Evolutionary conservation across 2,888 invertebrate genomes (phyloP).

Genomic region (Standfussiana lucernea): DNA sequence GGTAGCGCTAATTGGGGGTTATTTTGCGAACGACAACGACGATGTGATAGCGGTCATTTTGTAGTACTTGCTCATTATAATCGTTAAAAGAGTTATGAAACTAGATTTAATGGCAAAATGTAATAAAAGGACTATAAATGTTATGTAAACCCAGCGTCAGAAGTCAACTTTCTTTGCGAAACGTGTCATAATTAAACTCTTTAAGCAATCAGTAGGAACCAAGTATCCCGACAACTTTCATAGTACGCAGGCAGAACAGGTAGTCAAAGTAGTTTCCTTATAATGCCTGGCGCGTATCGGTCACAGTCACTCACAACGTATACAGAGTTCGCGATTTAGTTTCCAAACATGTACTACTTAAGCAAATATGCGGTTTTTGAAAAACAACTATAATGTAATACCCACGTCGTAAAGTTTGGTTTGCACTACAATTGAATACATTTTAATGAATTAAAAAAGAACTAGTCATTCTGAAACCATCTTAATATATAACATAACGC

Average conservation of each 20-base stretch:
- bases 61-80: conserved; percentile 12
- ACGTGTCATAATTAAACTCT: conserved; percentile 31
- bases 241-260: conserved; percentile 36
- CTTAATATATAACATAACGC: too few species aligned
- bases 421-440: too few species aligned
- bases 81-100: neutral
- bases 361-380: neutral
- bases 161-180: conserved; percentile 45
- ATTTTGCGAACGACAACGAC: conserved; percentile 26
- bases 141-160: neutral
- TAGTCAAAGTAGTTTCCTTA: conserved; percentile 43
- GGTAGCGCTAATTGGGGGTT: conserved; percentile 43
- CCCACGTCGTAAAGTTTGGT: too few species aligned
- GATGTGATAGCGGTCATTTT: neutral
- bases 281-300: conserved; percentile 39
- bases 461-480: too few species aligned
- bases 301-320: conserved; percentile 41
- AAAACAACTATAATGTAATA: too few species aligned
- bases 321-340: neutral
- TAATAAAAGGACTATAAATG: neutral
- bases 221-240: conserved; percentile 52
- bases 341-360: neutral
- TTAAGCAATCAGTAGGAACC: conserved; percentile 18
- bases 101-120: conserved; percentile 8
- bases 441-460: too few species aligned